Evolutionary conservation across 2,797 vertebrate species (phyloP), one percentile per base, ranked within the genome.

Genomic region (Clarias platycephalus): DNA sequence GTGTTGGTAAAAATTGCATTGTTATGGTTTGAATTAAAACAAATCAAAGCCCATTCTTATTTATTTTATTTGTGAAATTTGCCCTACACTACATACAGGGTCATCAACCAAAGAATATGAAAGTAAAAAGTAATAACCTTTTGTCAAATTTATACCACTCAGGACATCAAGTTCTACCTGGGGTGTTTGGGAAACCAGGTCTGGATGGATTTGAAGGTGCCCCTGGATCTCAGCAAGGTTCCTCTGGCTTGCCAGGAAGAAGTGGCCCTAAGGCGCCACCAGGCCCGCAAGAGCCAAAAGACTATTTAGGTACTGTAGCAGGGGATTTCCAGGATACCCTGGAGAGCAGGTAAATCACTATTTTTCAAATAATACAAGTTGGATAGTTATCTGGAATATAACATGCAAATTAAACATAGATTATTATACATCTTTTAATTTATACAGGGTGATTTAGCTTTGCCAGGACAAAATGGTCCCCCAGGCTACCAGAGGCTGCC

Each of bases 301-400:
- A 84, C 60, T 71, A 74, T 72, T 49, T 53, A 9, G 86, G 86
- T 49, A 15, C 24, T n/a, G n/a, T n/a, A n/a, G n/a, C 18, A 58
- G 79, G 94, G 95, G 95, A 86, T 68, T 88, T 40, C 90, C 90
- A 24, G 97, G 97, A 37, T 4, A 85, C 7, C 57, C 60, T 0
- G 97, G 97, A 40, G 93, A 95, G 34, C 91, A 63, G 3, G 86
- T 87, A 18, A 75, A 22, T 72, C 13, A 66, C 15, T 68, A 68
- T 37, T 68, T 68, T 18, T 20, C 7, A 37, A 37, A 22, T 68
- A 8, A 68, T 37, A 9, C 37, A 34, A 37, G 31, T 20, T 68
- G 31, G 31, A 37, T 68, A 37, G 18, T 68, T 9, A 20, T 68
- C 8, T 37, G 66, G 66, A 68, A 68, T 37, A 37, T 68, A 34